A percentile compares a stretch with the other conserved stretches of the same genome.
Evolutionary conservation across 2,797 vertebrate species (phyloP).

Genomic region (Synaphobranchus kaupii): DNA sequence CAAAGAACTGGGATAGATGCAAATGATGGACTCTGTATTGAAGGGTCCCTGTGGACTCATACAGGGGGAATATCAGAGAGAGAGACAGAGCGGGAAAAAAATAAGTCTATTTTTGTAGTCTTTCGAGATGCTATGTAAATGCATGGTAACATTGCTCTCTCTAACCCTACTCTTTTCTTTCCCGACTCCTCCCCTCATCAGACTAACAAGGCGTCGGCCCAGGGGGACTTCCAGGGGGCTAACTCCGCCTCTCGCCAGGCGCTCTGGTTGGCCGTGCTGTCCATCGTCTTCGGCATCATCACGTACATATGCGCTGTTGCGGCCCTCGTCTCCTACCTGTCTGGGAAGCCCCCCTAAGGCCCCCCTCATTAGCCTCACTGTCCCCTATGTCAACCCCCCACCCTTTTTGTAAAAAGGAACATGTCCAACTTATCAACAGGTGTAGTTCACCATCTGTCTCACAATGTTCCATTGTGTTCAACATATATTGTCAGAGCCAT

Average conservation of each 20-base stretch:
- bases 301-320: slow-evolving; percentile 82
- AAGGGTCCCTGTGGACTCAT: neutral
- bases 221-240: slow-evolving; percentile 82
- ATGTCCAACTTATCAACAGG: neutral
- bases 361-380: neutral
- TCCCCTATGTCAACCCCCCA: neutral
- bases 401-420: neutral
- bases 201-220: slow-evolving; percentile 86
- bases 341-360: slow-evolving; percentile 79
- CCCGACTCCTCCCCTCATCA: slow-evolving; percentile 54
- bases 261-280: slow-evolving; percentile 83
- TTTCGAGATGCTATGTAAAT: neutral
- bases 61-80: neutral
- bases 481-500: neutral
- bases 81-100: neutral
- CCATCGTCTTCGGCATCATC: slow-evolving; percentile 84
- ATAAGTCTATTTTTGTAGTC: neutral
- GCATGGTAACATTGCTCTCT: slow-evolving; percentile 34
- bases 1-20: slow-evolving; percentile 36
- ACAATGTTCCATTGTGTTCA: neutral
- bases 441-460: neutral
- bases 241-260: slow-evolving; percentile 80
- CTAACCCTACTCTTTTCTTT: slow-evolving; percentile 5
- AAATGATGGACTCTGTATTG: slow-evolving; percentile 38
- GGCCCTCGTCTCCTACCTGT: slow-evolving; percentile 83